phyloP scores from a whole-genome alignment of 2,113 vertebrate species.

The Platichthys stellatus region DNA sequence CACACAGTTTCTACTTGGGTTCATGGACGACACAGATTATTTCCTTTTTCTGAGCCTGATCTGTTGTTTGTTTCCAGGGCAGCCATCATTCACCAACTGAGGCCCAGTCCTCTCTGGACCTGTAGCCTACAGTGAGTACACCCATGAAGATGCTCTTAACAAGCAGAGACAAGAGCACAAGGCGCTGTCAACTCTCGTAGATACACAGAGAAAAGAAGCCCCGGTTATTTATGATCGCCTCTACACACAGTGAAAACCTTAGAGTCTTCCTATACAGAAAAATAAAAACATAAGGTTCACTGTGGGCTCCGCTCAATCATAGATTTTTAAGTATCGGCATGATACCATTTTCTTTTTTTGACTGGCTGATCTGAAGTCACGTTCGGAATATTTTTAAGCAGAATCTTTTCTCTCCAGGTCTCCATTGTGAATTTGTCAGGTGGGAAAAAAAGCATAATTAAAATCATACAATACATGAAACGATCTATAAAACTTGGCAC shows the following conservation, averaged over 20 bases:
- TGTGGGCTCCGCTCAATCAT: conserved; percentile 8
- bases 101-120: neutral
- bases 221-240: conserved; percentile 2
- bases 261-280: neutral
- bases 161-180: neutral
- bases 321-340: conserved; percentile 3
- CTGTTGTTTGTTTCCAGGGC: conserved; percentile 32
- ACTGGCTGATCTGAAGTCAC: neutral
- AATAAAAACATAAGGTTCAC: neutral
- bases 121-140: neutral
- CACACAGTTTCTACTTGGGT: no score
- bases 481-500: neutral
- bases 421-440: conserved; percentile 1
- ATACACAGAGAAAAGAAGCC: neutral
- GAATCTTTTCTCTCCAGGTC: conserved; percentile 1
- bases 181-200: neutral
- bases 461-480: neutral
- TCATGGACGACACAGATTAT: neutral
- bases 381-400: neutral
- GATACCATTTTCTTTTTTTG: conserved; percentile 1
- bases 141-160: conserved; percentile 6
- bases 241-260: no score
- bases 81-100: neutral
- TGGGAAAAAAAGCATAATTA: neutral
- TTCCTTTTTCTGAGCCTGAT: neutral